phyloP scores from a whole-genome alignment of 1,140 invertebrate genomes.

The Meloidogyne chitwoodi region DNA sequence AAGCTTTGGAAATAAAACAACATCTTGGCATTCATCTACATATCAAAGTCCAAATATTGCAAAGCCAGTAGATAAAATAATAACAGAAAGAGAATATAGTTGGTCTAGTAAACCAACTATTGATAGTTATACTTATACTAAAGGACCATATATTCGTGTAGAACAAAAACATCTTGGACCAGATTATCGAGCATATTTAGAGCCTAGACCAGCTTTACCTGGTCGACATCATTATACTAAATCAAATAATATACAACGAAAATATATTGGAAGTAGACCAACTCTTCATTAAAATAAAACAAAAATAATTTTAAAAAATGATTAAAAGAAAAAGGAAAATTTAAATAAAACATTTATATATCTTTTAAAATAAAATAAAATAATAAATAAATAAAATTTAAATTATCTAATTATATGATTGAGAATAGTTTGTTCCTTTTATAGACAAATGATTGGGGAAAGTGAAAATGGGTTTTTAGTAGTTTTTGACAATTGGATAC shows the following conservation, averaged over 20 bases:
- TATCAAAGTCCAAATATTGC: neutral
- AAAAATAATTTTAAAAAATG: too few species aligned
- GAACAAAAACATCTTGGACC: neutral
- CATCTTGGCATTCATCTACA: neutral
- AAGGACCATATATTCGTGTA: neutral
- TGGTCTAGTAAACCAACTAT: neutral
- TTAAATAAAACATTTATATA: neutral
- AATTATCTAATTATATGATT: too few species aligned
- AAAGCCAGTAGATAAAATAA: neutral
- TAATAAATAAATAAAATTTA: too few species aligned
- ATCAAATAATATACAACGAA: neutral
- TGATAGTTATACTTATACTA: neutral
- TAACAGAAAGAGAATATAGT: neutral
- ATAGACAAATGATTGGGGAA: too few species aligned
- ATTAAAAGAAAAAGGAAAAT: neutral
- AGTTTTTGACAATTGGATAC: too few species aligned
- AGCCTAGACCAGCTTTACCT: slow-evolving; percentile 1
- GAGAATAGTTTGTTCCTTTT: too few species aligned
- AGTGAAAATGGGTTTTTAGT: too few species aligned
- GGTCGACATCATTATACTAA: neutral
- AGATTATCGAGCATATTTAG: slow-evolving; percentile 1
- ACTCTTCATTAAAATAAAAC: neutral
- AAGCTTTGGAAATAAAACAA: neutral
- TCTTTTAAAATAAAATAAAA: too few species aligned
- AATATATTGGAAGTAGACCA: neutral